Percentiles rank a stretch among this genome's conserved stretches.
Conservation (phyloP, 2,888 invertebrate genomes). For the Dione juno region DNA sequence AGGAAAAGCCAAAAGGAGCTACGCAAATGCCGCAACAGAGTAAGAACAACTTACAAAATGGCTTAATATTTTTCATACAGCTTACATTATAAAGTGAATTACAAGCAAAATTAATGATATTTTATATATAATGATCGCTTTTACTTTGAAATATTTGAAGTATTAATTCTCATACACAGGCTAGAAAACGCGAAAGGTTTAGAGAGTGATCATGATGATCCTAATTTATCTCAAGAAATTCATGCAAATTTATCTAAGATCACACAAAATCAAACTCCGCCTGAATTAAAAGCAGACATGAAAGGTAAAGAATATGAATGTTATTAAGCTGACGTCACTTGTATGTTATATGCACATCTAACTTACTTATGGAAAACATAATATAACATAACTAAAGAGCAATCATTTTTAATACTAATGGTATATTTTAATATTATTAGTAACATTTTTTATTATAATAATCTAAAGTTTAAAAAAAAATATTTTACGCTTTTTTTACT, state of each 20-base stretch:
- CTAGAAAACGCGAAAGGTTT: conserved; percentile 62
- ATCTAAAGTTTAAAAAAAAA: too few species aligned
- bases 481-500: too few species aligned
- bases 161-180: conserved; percentile 47
- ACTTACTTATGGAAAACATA: too few species aligned
- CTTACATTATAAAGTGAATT: too few species aligned
- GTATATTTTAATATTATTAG: too few species aligned
- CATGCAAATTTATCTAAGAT: conserved; percentile 53
- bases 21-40: conserved; percentile 62
- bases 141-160: neutral
- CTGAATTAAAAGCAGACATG: conserved; percentile 63
- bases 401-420: too few species aligned
- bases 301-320: conserved; percentile 57
- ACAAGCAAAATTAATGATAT: too few species aligned
- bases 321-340: too few species aligned
- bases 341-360: too few species aligned
- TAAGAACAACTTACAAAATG: conserved; percentile 49
- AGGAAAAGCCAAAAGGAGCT: conserved; percentile 55
- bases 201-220: conserved; percentile 66
- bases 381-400: too few species aligned
- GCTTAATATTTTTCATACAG: neutral
- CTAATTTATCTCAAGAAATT: conserved; percentile 63
- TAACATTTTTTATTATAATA: too few species aligned
- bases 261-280: conserved; percentile 53
- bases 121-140: too few species aligned